phyloP scores from a whole-genome alignment of 1,140 invertebrate species.

The Portunus trituberculatus region DNA sequence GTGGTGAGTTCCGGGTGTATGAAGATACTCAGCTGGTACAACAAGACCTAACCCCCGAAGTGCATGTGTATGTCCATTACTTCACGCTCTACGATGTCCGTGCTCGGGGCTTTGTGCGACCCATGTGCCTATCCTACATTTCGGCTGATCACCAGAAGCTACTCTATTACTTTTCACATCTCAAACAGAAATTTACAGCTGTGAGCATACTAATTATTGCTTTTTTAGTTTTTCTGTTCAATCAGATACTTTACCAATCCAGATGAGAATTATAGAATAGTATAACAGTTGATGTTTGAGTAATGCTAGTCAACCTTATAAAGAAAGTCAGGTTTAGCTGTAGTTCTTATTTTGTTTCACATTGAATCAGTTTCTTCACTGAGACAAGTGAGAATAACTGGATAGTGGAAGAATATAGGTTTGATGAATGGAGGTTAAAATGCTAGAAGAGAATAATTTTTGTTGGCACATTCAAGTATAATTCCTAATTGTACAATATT shows the following conservation, averaged over 20 bases:
- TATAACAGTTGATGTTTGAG: too few relatives aligned
- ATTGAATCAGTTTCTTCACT: too few relatives aligned
- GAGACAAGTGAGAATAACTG: too few relatives aligned
- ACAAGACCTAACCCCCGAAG: conserved; percentile 60
- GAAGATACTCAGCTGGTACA: conserved; percentile 68
- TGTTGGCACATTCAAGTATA: neutral
- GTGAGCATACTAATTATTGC: conserved; percentile 28
- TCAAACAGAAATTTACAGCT: conserved; percentile 52
- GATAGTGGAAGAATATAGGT: too few relatives aligned
- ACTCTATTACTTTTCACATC: conserved; percentile 59
- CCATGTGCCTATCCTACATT: conserved; percentile 70
- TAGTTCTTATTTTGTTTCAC: too few relatives aligned
- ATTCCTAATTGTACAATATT: neutral
- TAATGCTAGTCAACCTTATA: too few relatives aligned
- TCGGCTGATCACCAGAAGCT: conserved; percentile 59
- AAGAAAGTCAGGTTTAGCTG: too few relatives aligned
- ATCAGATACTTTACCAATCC: too few relatives aligned
- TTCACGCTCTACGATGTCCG: conserved; percentile 71
- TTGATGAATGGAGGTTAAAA: too few relatives aligned
- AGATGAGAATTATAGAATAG: too few relatives aligned
- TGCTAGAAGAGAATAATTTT: neutral
- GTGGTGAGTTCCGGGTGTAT: conserved; percentile 70
- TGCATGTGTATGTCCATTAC: conserved; percentile 70
- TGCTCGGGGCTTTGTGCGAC: conserved; percentile 68
- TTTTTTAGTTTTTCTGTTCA: neutral